Conservation (phyloP, 1,140 invertebrate species). For the Drosophila nannoptera region DNA sequence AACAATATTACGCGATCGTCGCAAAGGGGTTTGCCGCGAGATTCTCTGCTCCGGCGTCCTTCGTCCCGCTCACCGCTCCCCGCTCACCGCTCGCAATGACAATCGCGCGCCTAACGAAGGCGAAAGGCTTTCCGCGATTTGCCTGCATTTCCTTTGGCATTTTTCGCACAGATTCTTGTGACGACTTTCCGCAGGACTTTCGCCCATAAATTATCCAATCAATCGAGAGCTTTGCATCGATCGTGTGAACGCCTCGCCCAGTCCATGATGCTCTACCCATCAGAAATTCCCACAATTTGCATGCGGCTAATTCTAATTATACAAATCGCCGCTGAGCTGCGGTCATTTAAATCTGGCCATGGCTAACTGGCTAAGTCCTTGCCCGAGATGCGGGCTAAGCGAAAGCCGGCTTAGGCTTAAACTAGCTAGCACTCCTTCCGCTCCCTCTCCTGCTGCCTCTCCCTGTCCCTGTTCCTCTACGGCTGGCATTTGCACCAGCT, state of each 20-base stretch:
- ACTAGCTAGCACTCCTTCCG: slow-evolving; percentile 64
- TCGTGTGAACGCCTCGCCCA: slow-evolving; percentile 21
- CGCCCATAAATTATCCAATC: slow-evolving; percentile 55
- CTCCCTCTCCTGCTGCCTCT: no score
- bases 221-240: slow-evolving; percentile 11
- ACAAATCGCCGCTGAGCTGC: slow-evolving; percentile 73
- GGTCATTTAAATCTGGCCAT: slow-evolving; percentile 76
- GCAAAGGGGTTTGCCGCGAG: slow-evolving; percentile 47
- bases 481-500: slow-evolving; percentile 53
- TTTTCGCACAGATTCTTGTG: slow-evolving; percentile 54
- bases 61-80: not conserved
- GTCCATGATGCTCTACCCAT: not conserved
- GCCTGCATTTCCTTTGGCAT: slow-evolving; percentile 62
- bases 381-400: slow-evolving; percentile 52
- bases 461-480: slow-evolving; percentile 28
- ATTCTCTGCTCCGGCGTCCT: not conserved
- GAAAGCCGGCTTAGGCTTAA: slow-evolving; percentile 67
- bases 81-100: slow-evolving; percentile 41
- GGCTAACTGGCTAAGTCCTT: slow-evolving; percentile 64
- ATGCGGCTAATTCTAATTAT: slow-evolving; percentile 74
- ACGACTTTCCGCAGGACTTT: slow-evolving; percentile 50
- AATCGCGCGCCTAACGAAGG: slow-evolving; percentile 69
- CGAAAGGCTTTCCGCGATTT: slow-evolving; percentile 36
- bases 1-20: slow-evolving; percentile 30
- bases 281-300: slow-evolving; percentile 72